Evolutionary conservation across 1,140 invertebrate species (phyloP).

Genomic region (Globodera rostochiensis): DNA sequence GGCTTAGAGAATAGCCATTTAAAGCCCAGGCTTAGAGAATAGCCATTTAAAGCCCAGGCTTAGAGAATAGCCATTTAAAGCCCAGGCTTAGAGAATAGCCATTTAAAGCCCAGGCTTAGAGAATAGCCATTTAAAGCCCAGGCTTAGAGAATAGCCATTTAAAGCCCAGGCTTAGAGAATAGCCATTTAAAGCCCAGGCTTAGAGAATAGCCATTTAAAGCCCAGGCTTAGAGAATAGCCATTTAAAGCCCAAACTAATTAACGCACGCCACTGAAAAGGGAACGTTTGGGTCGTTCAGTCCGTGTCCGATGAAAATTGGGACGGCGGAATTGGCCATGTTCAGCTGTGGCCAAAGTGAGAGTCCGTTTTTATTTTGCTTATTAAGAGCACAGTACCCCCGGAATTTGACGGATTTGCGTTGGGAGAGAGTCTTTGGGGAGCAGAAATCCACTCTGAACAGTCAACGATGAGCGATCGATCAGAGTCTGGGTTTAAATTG

Average conservation of each 20-base stretch:
- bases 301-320: slow-evolving; percentile 13
- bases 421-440: slow-evolving; percentile 2
- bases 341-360: background rate
- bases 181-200: too few species aligned
- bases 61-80: too few species aligned
- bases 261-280: background rate
- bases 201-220: too few species aligned
- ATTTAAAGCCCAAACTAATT: background rate
- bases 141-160: too few species aligned
- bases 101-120: too few species aligned
- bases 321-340: background rate
- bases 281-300: background rate
- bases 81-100: too few species aligned
- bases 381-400: background rate
- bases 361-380: background rate
- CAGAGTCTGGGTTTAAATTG: background rate
- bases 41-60: too few species aligned
- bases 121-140: too few species aligned
- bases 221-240: too few species aligned
- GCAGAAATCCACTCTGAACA: slow-evolving; percentile 10
- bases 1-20: too few species aligned
- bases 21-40: too few species aligned
- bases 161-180: too few species aligned
- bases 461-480: background rate
- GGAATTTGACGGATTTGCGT: background rate